Evolutionary conservation across 2,888 invertebrate genomes (phyloP).

Genomic region (Xiphydria camelus): DNA sequence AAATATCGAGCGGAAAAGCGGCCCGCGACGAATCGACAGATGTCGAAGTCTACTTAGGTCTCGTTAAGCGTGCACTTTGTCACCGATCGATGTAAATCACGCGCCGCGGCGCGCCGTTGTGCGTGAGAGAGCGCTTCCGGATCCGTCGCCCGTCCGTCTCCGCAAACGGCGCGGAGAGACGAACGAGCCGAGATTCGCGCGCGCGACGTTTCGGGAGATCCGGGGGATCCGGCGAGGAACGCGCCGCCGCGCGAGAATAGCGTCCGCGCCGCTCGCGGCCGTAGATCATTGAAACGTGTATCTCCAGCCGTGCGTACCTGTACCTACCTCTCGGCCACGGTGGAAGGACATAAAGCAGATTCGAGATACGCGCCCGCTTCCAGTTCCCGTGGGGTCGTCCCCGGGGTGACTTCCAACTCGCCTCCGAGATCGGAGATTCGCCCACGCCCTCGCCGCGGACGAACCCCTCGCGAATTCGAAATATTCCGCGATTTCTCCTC

Average conservation of each 20-base stretch:
- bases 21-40: conserved; percentile 52
- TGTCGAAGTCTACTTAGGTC: conserved; percentile 50
- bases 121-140: too few species aligned
- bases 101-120: too few species aligned
- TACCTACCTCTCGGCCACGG: conserved; percentile 26
- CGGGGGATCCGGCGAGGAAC: conserved; percentile 4
- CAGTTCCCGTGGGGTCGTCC: conserved; percentile 48
- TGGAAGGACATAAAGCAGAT: conserved; percentile 52
- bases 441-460: conserved; percentile 38
- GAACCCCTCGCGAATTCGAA: neutral
- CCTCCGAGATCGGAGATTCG: conserved; percentile 49
- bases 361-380: conserved; percentile 46
- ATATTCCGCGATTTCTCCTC: conserved; percentile 2
- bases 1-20: conserved; percentile 35
- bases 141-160: too few species aligned
- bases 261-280: too few species aligned
- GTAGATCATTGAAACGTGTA: conserved; percentile 50
- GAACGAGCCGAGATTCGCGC: too few species aligned
- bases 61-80: conserved; percentile 34
- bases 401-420: conserved; percentile 38
- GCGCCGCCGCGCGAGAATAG: conserved; percentile 17
- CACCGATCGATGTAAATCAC: conserved; percentile 35
- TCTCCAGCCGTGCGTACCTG: conserved; percentile 35
- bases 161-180: too few species aligned
- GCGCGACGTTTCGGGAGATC: too few species aligned